Evolutionary conservation across 2,797 vertebrate species (phyloP).

Genomic region (Lepilemur septentrionalis): DNA sequence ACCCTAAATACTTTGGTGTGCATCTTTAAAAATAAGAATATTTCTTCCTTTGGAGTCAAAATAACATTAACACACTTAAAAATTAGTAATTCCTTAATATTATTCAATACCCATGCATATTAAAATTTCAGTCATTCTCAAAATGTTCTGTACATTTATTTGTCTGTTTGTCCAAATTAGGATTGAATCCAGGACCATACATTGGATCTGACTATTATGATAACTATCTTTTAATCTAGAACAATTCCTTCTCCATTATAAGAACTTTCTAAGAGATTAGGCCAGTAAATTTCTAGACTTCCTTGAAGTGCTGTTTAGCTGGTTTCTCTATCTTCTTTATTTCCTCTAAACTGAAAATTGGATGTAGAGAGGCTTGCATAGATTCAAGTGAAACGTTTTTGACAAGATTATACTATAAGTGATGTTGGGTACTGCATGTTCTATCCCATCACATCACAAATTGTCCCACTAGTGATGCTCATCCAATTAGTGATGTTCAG

Average conservation of each 20-base stretch:
- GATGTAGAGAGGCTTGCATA: not conserved
- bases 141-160: not conserved
- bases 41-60: not conserved
- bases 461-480: not conserved
- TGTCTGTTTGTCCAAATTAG: not conserved
- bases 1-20: not conserved
- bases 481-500: not conserved
- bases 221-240: not conserved
- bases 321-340: not conserved
- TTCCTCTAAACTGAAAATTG: not conserved
- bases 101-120: not conserved
- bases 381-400: constrained; percentile 12
- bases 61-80: not conserved
- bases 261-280: not conserved
- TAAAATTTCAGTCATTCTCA: not conserved
- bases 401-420: not conserved
- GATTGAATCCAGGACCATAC: not conserved
- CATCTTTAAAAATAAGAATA: not conserved
- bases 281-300: not conserved
- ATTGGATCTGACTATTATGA: not conserved
- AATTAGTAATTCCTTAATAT: not conserved
- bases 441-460: not conserved
- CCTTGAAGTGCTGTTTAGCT: not conserved
- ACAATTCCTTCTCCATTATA: not conserved
- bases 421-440: not conserved